Evolutionary conservation across 2,797 vertebrate species (phyloP).

Genomic region (Malurus leucopterus): DNA sequence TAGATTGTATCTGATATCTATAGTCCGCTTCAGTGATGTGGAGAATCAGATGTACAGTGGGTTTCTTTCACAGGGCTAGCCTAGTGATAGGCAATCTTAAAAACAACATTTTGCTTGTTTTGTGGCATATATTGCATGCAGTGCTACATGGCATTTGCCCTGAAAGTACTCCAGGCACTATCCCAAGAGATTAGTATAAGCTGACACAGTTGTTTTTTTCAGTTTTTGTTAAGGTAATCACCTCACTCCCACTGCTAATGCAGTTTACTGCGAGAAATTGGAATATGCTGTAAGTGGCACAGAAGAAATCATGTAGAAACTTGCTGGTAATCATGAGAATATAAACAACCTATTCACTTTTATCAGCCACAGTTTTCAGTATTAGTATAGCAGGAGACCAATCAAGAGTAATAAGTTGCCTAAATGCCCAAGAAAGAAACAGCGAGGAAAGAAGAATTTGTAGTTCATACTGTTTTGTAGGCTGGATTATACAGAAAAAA

Average conservation of each 20-base stretch:
- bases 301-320: background rate
- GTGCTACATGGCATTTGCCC: background rate
- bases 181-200: background rate
- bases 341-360: background rate
- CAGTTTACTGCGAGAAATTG: background rate
- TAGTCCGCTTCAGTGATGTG: background rate
- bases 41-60: background rate
- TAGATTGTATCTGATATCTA: background rate
- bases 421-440: background rate
- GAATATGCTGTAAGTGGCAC: background rate
- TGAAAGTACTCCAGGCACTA: background rate
- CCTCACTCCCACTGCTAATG: slow-evolving; percentile 27
- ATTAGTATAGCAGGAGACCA: background rate
- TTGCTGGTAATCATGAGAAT: background rate
- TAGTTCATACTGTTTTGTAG: background rate
- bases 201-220: background rate
- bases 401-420: background rate
- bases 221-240: background rate
- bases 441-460: background rate
- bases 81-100: background rate
- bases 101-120: background rate
- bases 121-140: background rate
- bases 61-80: background rate
- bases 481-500: background rate
- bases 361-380: background rate